phyloP scores from a whole-genome alignment of 2,113 vertebrate species.

The Dicentrarchus labrax region DNA sequence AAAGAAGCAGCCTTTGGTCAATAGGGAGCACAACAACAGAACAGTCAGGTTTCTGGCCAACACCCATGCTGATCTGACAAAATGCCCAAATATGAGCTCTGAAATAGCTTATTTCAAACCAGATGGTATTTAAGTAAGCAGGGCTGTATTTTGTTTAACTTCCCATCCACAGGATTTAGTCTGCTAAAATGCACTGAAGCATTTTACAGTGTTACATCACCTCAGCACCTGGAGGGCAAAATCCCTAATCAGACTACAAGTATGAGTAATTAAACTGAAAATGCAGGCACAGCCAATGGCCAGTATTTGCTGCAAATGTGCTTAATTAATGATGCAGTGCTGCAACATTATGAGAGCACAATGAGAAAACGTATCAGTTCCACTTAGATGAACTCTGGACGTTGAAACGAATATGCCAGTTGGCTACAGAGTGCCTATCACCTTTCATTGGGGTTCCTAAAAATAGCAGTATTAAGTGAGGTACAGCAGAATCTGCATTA shows the following conservation, averaged over 20 bases:
- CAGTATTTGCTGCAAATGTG: slow-evolving; percentile 39
- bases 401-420: slow-evolving; percentile 40
- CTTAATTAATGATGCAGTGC: slow-evolving; percentile 45
- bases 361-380: slow-evolving; percentile 25
- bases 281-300: slow-evolving; percentile 19
- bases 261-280: slow-evolving; percentile 59
- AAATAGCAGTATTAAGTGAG: slow-evolving; percentile 49
- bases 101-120: slow-evolving; percentile 25
- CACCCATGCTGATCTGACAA: slow-evolving; percentile 25
- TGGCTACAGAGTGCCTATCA: slow-evolving; percentile 49
- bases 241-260: slow-evolving; percentile 49
- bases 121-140: slow-evolving; percentile 27
- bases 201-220: slow-evolving; percentile 50
- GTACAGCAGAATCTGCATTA: slow-evolving; percentile 27
- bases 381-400: slow-evolving; percentile 33
- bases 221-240: slow-evolving; percentile 46
- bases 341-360: slow-evolving; percentile 26
- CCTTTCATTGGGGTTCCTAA: slow-evolving; percentile 45
- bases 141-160: slow-evolving; percentile 20
- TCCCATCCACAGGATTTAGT: not conserved
- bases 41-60: slow-evolving; percentile 27
- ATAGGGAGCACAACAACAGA: slow-evolving; percentile 27
- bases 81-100: slow-evolving; percentile 28
- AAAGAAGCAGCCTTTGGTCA: slow-evolving; percentile 40
- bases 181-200: slow-evolving; percentile 24